Evolutionary conservation across 2,888 invertebrate genomes (phyloP).

Genomic region (Gnatocerus cornutus): DNA sequence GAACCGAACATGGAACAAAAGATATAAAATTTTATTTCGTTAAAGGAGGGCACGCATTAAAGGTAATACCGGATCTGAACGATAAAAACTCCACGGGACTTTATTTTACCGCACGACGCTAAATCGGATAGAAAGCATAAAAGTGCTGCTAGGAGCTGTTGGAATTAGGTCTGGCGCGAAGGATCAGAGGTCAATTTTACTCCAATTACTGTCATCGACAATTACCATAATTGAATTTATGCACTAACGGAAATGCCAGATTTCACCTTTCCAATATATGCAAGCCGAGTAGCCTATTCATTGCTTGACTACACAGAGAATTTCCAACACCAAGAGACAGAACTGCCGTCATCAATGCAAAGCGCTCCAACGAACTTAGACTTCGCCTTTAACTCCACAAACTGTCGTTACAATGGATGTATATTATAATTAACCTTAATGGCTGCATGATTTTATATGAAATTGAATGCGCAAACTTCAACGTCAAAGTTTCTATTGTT

Average conservation of each 20-base stretch:
- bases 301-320: constrained; percentile 30
- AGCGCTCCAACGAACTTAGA: constrained; percentile 45
- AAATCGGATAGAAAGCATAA: constrained; percentile 32
- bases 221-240: constrained; percentile 58
- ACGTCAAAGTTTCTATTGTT: constrained; percentile 54
- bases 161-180: constrained; percentile 14
- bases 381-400: constrained; percentile 60
- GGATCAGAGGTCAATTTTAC: not conserved
- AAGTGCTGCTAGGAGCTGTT: constrained; percentile 21
- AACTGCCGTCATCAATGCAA: constrained; percentile 43
- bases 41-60: constrained; percentile 29
- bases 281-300: constrained; percentile 43
- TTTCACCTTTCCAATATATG: constrained; percentile 27
- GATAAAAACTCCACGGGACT: constrained; percentile 13
- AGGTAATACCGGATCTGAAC: constrained; percentile 16
- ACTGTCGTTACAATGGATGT: constrained; percentile 63
- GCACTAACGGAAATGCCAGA: constrained; percentile 42
- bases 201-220: constrained; percentile 54
- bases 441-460: constrained; percentile 61
- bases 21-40: constrained; percentile 44
- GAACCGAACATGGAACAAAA: constrained; percentile 39
- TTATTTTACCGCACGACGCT: constrained; percentile 22
- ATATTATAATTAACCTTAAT: constrained; percentile 65
- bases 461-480: constrained; percentile 54
- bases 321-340: constrained; percentile 33